phyloP scores from a whole-genome alignment of 2,888 invertebrate genomes.

The Caenorhabditis zanzibari region DNA sequence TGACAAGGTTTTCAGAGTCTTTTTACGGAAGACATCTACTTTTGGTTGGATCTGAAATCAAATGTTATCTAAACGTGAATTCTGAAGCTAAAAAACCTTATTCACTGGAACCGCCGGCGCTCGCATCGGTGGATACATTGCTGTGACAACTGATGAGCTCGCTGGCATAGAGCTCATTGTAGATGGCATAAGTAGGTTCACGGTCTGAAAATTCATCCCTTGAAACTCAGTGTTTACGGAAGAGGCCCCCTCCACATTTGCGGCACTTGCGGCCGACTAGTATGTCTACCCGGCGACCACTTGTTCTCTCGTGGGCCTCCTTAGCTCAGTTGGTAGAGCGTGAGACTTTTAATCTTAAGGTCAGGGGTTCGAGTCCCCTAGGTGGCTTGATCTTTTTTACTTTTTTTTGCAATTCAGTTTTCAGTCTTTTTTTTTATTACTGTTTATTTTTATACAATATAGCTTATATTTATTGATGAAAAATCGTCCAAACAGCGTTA shows the following conservation, averaged over 20 bases:
- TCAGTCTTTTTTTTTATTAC: neutral
- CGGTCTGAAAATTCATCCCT: conserved; percentile 56
- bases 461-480: conserved; percentile 5
- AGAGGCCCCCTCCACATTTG: no score
- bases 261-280: no score
- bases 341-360: conserved; percentile 78
- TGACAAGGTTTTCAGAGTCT: conserved; percentile 72
- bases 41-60: conserved; percentile 68
- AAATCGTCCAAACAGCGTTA: neutral
- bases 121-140: conserved; percentile 80
- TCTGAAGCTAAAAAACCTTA: conserved; percentile 22
- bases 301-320: conserved; percentile 60
- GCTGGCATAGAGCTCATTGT: conserved; percentile 64
- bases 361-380: conserved; percentile 75
- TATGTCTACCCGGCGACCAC: neutral
- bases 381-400: conserved; percentile 69
- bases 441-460: neutral
- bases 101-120: conserved; percentile 55
- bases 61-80: neutral
- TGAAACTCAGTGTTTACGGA: no score
- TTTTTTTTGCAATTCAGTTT: conserved; percentile 39
- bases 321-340: conserved; percentile 80
- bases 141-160: conserved; percentile 77
- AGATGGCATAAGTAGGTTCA: conserved; percentile 38
- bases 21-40: conserved; percentile 73